phyloP scores from a whole-genome alignment of 2,797 vertebrate genomes.

The Enteromius paludinosus region DNA sequence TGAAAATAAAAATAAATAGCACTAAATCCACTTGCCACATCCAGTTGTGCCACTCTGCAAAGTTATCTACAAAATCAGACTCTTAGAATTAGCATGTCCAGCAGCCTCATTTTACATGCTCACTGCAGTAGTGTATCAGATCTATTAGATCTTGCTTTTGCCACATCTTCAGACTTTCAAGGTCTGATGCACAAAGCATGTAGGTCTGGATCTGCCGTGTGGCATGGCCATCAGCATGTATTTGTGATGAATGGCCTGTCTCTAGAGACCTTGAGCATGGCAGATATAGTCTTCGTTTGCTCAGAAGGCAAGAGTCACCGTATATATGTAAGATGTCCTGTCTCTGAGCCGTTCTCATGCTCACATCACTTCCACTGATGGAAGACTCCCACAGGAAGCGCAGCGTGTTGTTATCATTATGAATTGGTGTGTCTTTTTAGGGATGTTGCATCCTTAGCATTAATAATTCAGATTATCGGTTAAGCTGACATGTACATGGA shows the following conservation, averaged over 20 bases:
- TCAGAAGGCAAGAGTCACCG: not conserved
- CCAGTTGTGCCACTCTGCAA: not conserved
- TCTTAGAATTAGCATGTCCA: not conserved
- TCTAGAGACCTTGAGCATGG: conserved; percentile 65
- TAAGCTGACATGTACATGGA: conserved; percentile 17
- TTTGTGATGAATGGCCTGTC: conserved; percentile 68
- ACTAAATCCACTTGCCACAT: too few species aligned
- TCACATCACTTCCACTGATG: conserved; percentile 30
- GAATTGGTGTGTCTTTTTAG: conserved; percentile 18
- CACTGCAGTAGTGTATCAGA: conserved; percentile 5
- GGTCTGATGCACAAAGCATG: conserved; percentile 57
- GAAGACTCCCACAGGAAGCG: conserved; percentile 3
- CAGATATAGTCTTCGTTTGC: conserved; percentile 56
- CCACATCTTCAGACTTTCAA: conserved; percentile 52
- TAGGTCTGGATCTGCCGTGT: conserved; percentile 12
- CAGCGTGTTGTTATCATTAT: conserved; percentile 5
- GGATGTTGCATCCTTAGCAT: conserved; percentile 15
- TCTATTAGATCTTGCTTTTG: conserved; percentile 15
- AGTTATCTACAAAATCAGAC: not conserved
- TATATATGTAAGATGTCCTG: not conserved
- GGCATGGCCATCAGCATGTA: conserved; percentile 7
- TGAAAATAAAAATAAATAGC: not conserved
- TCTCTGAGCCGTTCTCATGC: not conserved
- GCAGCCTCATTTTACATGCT: not conserved
- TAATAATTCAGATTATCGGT: conserved; percentile 33